Conservation (phyloP, 2,888 invertebrate genomes). For the Cephus spinipes region DNA sequence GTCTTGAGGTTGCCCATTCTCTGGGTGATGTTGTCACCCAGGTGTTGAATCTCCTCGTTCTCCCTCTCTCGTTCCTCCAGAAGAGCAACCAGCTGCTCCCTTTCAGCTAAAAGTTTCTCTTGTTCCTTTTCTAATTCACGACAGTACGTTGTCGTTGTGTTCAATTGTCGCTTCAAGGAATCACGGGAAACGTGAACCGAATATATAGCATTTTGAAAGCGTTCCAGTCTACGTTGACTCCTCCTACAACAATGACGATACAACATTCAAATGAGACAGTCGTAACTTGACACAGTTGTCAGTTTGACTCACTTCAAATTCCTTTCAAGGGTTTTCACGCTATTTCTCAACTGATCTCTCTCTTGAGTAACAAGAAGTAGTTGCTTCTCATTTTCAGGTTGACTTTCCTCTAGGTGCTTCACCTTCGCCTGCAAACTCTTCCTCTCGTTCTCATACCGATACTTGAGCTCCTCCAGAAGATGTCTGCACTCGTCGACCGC, state of each 20-base stretch:
- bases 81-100: slow-evolving; percentile 44
- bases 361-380: slow-evolving; percentile 65
- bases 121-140: slow-evolving; percentile 70
- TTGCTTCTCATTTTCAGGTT: slow-evolving; percentile 68
- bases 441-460: slow-evolving; percentile 78
- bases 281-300: slow-evolving; percentile 7
- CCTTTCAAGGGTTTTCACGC: slow-evolving; percentile 71
- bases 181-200: slow-evolving; percentile 69
- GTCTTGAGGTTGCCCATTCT: slow-evolving; percentile 68
- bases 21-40: slow-evolving; percentile 67
- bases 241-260: slow-evolving; percentile 55
- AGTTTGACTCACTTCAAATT: slow-evolving; percentile 68
- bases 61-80: slow-evolving; percentile 55
- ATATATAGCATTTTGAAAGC: slow-evolving; percentile 65
- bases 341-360: slow-evolving; percentile 68
- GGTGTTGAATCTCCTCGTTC: slow-evolving; percentile 54
- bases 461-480: slow-evolving; percentile 80
- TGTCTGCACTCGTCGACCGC: slow-evolving; percentile 81
- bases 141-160: slow-evolving; percentile 69
- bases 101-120: slow-evolving; percentile 67
- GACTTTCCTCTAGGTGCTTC: slow-evolving; percentile 67
- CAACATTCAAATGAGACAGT: slow-evolving; percentile 3
- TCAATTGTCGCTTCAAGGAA: slow-evolving; percentile 69
- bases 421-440: slow-evolving; percentile 71
- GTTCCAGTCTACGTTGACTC: slow-evolving; percentile 65